Evolutionary conservation across 1,140 invertebrate genomes (phyloP).

Genomic region (Drosophila ercepeae): DNA sequence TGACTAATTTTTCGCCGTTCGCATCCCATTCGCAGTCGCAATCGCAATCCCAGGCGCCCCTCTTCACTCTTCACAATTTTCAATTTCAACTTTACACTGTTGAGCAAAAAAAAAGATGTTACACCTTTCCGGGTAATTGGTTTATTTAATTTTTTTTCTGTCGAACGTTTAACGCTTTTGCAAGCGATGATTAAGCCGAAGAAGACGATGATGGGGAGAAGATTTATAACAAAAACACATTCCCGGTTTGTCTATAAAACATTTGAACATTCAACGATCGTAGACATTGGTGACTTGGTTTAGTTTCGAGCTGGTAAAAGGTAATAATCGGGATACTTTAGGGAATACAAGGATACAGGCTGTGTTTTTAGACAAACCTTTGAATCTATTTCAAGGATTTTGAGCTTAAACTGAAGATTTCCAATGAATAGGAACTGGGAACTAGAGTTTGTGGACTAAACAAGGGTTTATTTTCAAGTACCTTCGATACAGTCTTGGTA

Average conservation of each 20-base stretch:
- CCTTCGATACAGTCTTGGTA: no score
- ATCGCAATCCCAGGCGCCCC: conserved; percentile 4
- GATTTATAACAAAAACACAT: neutral
- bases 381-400: no score
- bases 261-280: neutral
- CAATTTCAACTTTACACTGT: conserved; percentile 48
- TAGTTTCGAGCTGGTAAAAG: conserved; percentile 19
- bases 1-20: conserved; percentile 64
- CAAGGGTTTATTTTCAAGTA: no score
- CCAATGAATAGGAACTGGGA: no score
- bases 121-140: conserved; percentile 54
- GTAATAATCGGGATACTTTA: neutral
- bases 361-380: no score
- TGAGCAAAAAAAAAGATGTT: conserved; percentile 33
- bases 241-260: conserved; percentile 23
- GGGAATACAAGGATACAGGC: neutral
- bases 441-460: no score
- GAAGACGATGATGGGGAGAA: conserved; percentile 7
- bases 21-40: conserved; percentile 32
- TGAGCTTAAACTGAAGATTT: no score
- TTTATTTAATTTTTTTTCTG: conserved; percentile 22
- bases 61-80: conserved; percentile 30
- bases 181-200: conserved; percentile 27
- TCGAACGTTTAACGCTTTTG: conserved; percentile 33
- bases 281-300: conserved; percentile 9